Percentiles rank a stretch among this genome's conserved stretches.
phyloP scores from a whole-genome alignment of 2,888 invertebrate genomes.

The Drosophila imparisetae region DNA sequence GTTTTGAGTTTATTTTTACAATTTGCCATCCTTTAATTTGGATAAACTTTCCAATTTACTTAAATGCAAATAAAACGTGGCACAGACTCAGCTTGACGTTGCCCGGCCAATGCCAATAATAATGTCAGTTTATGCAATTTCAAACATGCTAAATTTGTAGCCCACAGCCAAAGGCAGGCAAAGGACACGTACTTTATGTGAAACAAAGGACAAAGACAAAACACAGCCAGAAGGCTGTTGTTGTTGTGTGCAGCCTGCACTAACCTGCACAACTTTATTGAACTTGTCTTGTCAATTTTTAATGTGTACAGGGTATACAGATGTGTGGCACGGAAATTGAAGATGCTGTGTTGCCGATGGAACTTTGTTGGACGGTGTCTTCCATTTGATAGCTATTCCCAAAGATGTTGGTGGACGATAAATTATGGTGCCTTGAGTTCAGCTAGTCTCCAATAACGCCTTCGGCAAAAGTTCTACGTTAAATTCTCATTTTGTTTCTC shows the following conservation, averaged over 20 bases:
- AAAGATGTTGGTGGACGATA: neutral
- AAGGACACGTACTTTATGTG: neutral
- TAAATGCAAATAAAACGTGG: neutral
- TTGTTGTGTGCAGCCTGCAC: neutral
- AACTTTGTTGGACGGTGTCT: slow-evolving; percentile 45
- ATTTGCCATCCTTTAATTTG: slow-evolving; percentile 1
- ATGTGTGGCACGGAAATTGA: slow-evolving; percentile 62
- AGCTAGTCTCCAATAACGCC: slow-evolving; percentile 10
- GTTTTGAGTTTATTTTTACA: neutral
- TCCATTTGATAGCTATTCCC: slow-evolving; percentile 28
- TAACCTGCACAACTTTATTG: neutral
- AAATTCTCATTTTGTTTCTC: slow-evolving; percentile 16
- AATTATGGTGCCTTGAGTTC: slow-evolving; percentile 13
- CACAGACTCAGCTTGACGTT: neutral
- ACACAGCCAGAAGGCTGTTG: neutral
- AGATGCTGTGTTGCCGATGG: slow-evolving; percentile 59
- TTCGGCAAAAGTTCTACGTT: slow-evolving; percentile 1
- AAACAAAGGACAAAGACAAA: neutral
- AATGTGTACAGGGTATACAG: slow-evolving; percentile 7
- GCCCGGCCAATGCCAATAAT: slow-evolving; percentile 5
- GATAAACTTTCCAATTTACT: slow-evolving; percentile 4
- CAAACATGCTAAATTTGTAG: slow-evolving; percentile 3
- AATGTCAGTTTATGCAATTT: slow-evolving; percentile 7
- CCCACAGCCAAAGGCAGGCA: neutral
- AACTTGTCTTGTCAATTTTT: neutral